phyloP scores from a whole-genome alignment of 1,140 invertebrate genomes.

The Hydropsyche tenuis region DNA sequence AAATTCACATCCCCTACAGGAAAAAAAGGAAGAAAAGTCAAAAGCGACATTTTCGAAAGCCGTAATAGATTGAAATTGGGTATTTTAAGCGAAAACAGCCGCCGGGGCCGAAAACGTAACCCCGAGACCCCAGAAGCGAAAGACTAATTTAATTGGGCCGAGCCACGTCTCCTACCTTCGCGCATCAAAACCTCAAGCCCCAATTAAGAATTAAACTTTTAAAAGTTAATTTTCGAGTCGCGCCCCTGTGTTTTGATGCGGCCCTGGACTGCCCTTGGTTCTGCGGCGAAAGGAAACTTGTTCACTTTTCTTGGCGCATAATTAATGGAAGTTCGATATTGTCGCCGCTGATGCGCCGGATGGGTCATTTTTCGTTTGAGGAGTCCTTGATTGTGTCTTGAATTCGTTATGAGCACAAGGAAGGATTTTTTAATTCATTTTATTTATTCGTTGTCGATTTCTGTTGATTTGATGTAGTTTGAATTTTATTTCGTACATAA shows the following conservation, averaged over 20 bases:
- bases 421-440: too few species aligned
- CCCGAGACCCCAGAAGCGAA: not conserved
- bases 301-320: too few species aligned
- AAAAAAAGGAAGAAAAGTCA: not conserved
- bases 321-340: too few species aligned
- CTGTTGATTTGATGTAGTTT: too few species aligned
- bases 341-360: too few species aligned
- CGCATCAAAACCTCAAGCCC: constrained; percentile 10
- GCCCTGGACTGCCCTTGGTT: not conserved
- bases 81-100: constrained; percentile 15
- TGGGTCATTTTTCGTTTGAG: too few species aligned
- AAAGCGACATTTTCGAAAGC: constrained; percentile 3
- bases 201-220: constrained; percentile 25
- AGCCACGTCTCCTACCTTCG: not conserved
- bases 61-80: constrained; percentile 21
- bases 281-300: too few species aligned
- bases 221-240: constrained; percentile 21
- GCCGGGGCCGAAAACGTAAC: not conserved
- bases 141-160: constrained; percentile 16
- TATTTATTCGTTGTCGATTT: too few species aligned
- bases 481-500: too few species aligned
- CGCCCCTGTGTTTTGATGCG: not conserved
- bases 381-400: too few species aligned
- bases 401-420: too few species aligned
- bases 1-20: not conserved